These are phyloP conservation scores for Drosophila antonietae DNA, from an alignment of 2,888 invertebrate genomes.

Conservation along the genomic window DNA sequence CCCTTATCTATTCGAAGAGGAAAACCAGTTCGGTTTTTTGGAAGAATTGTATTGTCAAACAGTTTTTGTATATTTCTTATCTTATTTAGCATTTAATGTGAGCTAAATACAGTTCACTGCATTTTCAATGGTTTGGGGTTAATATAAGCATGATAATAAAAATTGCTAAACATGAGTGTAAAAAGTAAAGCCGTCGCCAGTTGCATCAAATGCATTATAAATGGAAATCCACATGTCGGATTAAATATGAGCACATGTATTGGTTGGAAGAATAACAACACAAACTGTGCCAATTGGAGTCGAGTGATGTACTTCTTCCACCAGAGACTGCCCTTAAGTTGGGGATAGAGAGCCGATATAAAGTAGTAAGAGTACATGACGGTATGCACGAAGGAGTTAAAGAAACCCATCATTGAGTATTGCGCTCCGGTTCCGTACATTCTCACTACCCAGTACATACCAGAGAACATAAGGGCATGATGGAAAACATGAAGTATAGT, in stretches of 20 bases:
- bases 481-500: conserved; percentile 95
- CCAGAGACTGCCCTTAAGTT: conserved; percentile 85
- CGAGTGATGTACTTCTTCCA: conserved; percentile 86
- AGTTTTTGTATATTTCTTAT: background rate
- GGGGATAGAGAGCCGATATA: conserved; percentile 84
- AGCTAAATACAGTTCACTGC: background rate
- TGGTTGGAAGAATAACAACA: conserved; percentile 87
- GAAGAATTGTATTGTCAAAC: no score
- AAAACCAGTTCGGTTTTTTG: no score
- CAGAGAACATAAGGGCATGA: conserved; percentile 89
- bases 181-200: conserved; percentile 85
- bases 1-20: no score
- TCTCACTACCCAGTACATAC: conserved; percentile 90
- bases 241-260: conserved; percentile 77
- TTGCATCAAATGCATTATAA: conserved; percentile 85
- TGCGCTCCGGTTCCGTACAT: conserved; percentile 88
- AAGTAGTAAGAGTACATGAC: conserved; percentile 86
- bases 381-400: conserved; percentile 85
- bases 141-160: conserved; percentile 84
- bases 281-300: conserved; percentile 87
- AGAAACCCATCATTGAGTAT: conserved; percentile 83
- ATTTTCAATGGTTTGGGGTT: conserved; percentile 15
- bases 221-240: conserved; percentile 86
- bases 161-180: conserved; percentile 86
- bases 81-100: background rate